These are phyloP conservation scores for Falco rusticolus DNA, from an alignment of 2,797 vertebrate species.

Conservation along the genomic window DNA sequence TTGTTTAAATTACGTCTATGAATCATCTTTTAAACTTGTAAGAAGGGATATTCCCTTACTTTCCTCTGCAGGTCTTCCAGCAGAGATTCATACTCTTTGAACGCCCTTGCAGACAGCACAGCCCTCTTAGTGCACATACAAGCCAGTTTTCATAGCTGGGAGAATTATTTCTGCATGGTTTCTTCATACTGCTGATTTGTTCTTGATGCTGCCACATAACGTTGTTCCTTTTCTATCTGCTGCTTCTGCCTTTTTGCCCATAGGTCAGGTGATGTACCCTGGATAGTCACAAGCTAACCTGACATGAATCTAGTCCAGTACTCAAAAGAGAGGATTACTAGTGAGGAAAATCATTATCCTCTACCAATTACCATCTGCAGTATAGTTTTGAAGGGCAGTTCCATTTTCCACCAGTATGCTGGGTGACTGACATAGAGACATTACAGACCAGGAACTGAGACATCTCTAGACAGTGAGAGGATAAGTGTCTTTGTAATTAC, in stretches of 20 bases:
- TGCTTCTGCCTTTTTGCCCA: neutral
- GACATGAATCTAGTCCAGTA: neutral
- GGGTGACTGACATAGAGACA: neutral
- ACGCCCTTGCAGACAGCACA: neutral
- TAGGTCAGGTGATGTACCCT: neutral
- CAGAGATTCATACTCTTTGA: neutral
- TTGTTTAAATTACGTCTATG: neutral
- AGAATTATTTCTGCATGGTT: neutral
- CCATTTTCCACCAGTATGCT: neutral
- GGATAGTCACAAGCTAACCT: neutral
- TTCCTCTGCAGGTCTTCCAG: neutral
- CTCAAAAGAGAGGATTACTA: conserved; percentile 8
- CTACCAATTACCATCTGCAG: neutral
- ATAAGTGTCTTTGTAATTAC: conserved; percentile 12
- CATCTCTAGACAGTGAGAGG: neutral
- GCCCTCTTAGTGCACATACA: neutral
- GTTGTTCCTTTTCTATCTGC: neutral
- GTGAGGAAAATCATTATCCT: conserved; percentile 7
- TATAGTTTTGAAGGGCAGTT: neutral
- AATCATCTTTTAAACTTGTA: neutral
- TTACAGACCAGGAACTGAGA: neutral
- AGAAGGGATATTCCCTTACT: neutral
- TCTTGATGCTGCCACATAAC: neutral
- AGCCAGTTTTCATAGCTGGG: neutral
- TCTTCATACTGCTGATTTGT: neutral